Evolutionary conservation across 1,140 invertebrate species (phyloP).

Genomic region (Zaprionus inermis): DNA sequence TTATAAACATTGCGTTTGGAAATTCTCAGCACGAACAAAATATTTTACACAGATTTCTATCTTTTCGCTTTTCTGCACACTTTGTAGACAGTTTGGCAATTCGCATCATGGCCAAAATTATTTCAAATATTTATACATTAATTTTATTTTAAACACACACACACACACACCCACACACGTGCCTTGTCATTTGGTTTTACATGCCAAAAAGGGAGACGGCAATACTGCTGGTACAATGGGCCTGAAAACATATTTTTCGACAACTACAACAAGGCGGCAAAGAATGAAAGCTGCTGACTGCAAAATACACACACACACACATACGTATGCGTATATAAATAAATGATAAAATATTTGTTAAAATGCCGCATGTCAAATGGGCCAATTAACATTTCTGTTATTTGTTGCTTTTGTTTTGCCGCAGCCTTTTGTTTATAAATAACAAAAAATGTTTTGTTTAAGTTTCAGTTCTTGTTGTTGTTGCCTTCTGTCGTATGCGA

Average conservation of each 20-base stretch:
- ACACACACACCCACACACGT: conserved; percentile 14
- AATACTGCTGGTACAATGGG: conserved; percentile 19
- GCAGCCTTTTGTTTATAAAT: conserved; percentile 76
- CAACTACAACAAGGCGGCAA: conserved; percentile 45
- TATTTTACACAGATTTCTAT: conserved; percentile 54
- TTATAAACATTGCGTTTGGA: conserved; percentile 58
- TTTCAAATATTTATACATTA: conserved; percentile 71
- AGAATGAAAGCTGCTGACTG: conserved; percentile 67
- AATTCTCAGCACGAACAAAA: conserved; percentile 42
- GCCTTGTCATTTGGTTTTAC: conserved; percentile 42
- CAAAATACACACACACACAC: conserved; percentile 4
- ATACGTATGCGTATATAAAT: conserved; percentile 23
- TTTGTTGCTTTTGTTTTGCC: conserved; percentile 58
- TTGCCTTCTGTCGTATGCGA: conserved; percentile 62
- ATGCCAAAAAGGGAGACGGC: conserved; percentile 45
- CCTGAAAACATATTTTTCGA: conserved; percentile 61
- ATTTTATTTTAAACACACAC: conserved; percentile 26
- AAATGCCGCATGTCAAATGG: conserved; percentile 81
- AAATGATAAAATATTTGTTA: conserved; percentile 31
- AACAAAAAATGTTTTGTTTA: conserved; percentile 73
- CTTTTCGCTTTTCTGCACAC: conserved; percentile 31
- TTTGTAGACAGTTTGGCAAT: conserved; percentile 75
- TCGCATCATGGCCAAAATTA: conserved; percentile 73
- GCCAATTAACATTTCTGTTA: conserved; percentile 82
- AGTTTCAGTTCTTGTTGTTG: conserved; percentile 39